A percentile compares a stretch with the other conserved stretches of the same genome.
These are phyloP conservation scores for Grammatotria lemairii DNA, from an alignment of 2,113 vertebrate species.

Conservation along the genomic window DNA sequence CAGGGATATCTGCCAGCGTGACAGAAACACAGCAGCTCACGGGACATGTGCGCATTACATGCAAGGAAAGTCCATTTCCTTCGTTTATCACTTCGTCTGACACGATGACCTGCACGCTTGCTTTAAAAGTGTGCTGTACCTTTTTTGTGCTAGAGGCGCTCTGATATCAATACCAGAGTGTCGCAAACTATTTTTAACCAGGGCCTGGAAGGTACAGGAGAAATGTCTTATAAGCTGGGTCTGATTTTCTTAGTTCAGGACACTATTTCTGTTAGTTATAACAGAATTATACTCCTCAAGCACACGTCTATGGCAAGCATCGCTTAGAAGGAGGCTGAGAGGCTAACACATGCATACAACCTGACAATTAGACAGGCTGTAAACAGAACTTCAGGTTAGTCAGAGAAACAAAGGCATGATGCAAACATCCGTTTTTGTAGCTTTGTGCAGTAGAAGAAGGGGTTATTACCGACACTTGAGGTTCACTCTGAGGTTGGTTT, in stretches of 20 bases:
- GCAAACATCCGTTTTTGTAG: not conserved
- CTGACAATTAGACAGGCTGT: not conserved
- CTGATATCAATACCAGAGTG: not conserved
- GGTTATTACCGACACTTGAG: not conserved
- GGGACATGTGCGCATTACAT: conserved; percentile 12
- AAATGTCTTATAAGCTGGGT: not conserved
- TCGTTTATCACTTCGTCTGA: conserved; percentile 12
- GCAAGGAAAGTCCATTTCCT: conserved; percentile 46
- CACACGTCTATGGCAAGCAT: not conserved
- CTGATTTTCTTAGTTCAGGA: not conserved
- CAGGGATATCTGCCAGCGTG: conserved; percentile 4
- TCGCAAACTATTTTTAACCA: not conserved
- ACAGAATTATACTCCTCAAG: not conserved
- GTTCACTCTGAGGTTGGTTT: not conserved
- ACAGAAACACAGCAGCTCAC: not conserved
- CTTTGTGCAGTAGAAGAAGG: not conserved
- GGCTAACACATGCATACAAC: not conserved
- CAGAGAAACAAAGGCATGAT: not conserved
- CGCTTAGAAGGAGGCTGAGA: not conserved
- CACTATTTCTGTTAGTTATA: not conserved
- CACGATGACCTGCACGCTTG: not conserved
- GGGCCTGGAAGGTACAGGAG: not conserved
- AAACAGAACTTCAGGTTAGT: not conserved
- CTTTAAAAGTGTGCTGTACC: not conserved
- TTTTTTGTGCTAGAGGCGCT: not conserved